Evolutionary conservation across 2,113 vertebrate species (phyloP).

Genomic region (Ptilonorhynchus violaceus): DNA sequence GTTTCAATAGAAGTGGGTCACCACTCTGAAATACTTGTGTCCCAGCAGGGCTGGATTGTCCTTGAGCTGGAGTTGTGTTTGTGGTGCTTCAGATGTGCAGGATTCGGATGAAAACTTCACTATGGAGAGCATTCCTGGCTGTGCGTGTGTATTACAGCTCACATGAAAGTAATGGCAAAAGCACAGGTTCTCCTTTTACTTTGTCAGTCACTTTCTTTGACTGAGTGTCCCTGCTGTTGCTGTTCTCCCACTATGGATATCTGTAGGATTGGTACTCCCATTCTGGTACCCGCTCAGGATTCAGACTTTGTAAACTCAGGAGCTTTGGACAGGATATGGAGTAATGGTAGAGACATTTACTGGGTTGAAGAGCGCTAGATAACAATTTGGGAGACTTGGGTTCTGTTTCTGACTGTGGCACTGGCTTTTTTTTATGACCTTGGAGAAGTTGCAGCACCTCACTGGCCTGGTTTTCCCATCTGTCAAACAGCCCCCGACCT

Average conservation of each 20-base stretch:
- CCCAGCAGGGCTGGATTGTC: background rate
- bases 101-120: background rate
- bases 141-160: background rate
- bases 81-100: background rate
- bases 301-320: background rate
- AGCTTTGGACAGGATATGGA: background rate
- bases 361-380: background rate
- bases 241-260: background rate
- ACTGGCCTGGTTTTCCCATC: slow-evolving; percentile 10
- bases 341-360: background rate
- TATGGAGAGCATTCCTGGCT: background rate
- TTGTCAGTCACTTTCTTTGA: background rate
- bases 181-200: background rate
- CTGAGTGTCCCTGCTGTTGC: background rate
- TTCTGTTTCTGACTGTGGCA: background rate
- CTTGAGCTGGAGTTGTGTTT: background rate
- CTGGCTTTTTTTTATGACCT: background rate
- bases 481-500: background rate
- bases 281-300: background rate
- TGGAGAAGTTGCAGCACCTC: background rate
- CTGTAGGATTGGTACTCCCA: background rate
- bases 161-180: background rate
- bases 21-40: background rate
- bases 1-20: background rate
- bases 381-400: background rate